Conservation (phyloP, 2,888 invertebrate genomes). For the Panzeria rudis region DNA sequence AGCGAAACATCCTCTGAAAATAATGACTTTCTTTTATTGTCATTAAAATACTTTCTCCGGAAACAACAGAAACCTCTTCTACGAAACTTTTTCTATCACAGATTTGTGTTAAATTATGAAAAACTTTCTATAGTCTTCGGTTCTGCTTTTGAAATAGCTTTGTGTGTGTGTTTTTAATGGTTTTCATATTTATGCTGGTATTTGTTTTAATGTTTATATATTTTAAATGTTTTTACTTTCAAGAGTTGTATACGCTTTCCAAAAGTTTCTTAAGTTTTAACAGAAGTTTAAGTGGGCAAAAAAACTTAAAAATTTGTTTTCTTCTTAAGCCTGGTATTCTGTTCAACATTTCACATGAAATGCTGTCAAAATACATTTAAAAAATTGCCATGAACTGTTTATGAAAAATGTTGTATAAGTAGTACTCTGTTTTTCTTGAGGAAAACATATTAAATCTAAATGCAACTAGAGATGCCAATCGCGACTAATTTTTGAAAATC, state of each 20-base stretch:
- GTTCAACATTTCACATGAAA: too few species aligned
- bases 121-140: background rate
- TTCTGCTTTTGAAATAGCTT: constrained; percentile 1
- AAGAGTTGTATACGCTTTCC: constrained; percentile 16
- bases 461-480: too few species aligned
- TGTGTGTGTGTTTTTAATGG: constrained; percentile 58
- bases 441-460: too few species aligned
- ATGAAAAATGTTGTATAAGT: too few species aligned
- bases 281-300: constrained; percentile 40
- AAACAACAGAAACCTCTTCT: constrained; percentile 6
- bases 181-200: constrained; percentile 37
- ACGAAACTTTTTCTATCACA: constrained; percentile 5
- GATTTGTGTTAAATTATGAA: background rate
- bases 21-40: background rate
- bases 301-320: constrained; percentile 32
- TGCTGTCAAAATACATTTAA: too few species aligned
- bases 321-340: too few species aligned
- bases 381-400: too few species aligned
- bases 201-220: constrained; percentile 51
- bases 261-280: constrained; percentile 26
- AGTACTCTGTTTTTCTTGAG: too few species aligned
- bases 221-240: constrained; percentile 17
- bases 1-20: background rate
- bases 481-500: too few species aligned
- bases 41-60: background rate